These are phyloP conservation scores for Baryphthengus martii DNA, from an alignment of 2,113 vertebrate species.

Conservation along the genomic window DNA sequence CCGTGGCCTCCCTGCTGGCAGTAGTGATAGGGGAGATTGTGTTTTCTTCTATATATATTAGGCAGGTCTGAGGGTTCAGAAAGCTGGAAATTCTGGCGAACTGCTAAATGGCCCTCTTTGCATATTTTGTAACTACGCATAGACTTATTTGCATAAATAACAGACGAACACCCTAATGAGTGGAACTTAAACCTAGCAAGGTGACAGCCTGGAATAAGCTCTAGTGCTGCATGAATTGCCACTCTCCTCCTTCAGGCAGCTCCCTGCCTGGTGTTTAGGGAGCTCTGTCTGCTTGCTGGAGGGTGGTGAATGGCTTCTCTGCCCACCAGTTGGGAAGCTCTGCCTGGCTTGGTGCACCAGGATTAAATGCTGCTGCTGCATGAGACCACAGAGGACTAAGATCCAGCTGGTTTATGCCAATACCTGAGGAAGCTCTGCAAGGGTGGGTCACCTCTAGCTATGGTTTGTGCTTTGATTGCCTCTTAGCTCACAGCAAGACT, in stretches of 20 bases:
- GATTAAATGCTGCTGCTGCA: not conserved
- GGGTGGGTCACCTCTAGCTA: not conserved
- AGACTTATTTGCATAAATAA: conserved; percentile 27
- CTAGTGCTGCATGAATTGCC: not conserved
- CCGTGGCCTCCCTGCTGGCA: not conserved
- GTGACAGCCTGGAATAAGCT: not conserved
- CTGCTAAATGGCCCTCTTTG: conserved; percentile 6
- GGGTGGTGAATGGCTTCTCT: not conserved
- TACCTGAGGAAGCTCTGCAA: not conserved
- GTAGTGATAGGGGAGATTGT: rapidly evolving
- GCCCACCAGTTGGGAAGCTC: not conserved
- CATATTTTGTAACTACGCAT: conserved; percentile 5
- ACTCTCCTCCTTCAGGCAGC: not conserved
- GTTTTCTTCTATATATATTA: not conserved
- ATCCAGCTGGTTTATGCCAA: not conserved
- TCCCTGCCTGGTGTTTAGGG: not conserved
- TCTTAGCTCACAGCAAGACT: not conserved
- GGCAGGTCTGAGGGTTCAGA: not conserved
- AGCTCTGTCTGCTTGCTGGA: not conserved
- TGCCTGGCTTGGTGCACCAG: not conserved
- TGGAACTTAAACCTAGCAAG: not conserved
- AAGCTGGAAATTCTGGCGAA: not conserved
- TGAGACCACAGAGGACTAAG: not conserved
- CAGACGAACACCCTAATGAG: not conserved
- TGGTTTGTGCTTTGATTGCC: not conserved